phyloP scores from a whole-genome alignment of 2,113 vertebrate genomes.

The Clarias macrocephalus region DNA sequence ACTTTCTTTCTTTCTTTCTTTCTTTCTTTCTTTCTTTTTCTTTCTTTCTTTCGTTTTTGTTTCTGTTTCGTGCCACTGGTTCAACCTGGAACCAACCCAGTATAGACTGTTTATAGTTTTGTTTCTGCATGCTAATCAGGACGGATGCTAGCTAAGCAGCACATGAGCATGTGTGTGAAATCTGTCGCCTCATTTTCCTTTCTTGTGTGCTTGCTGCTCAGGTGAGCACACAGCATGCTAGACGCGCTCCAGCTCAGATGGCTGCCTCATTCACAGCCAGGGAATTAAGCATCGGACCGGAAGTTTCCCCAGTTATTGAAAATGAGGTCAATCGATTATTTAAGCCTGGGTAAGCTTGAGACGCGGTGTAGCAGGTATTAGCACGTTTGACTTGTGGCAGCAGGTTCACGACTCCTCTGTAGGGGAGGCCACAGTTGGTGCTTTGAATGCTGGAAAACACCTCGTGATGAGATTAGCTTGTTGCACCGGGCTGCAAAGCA shows the following conservation, averaged over 20 bases:
- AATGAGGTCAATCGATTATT: constrained; percentile 84
- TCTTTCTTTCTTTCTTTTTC: background rate
- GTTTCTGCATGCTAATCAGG: constrained; percentile 49
- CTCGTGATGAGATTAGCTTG: constrained; percentile 79
- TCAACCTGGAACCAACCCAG: constrained; percentile 7
- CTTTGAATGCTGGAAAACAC: constrained; percentile 77
- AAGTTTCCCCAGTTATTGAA: constrained; percentile 79
- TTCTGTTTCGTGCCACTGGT: background rate
- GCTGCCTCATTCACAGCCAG: constrained; percentile 72
- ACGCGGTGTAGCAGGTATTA: constrained; percentile 76
- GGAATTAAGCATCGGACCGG: constrained; percentile 74
- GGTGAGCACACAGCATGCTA: constrained; percentile 59
- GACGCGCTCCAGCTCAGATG: constrained; percentile 69
- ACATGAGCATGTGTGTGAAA: constrained; percentile 21
- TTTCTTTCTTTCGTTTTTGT: background rate
- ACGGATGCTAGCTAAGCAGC: constrained; percentile 28
- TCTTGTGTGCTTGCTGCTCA: constrained; percentile 54
- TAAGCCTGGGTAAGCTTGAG: constrained; percentile 66
- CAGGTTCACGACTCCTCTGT: constrained; percentile 47
- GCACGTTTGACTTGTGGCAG: constrained; percentile 57
- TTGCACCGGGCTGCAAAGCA: constrained; percentile 76
- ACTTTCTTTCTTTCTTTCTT: background rate
- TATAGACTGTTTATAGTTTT: constrained; percentile 4
- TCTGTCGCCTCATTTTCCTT: constrained; percentile 19
- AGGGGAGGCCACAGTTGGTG: constrained; percentile 61